These are phyloP conservation scores for Semaprochilodus insignis DNA, from an alignment of 2,797 vertebrate species.

Conservation along the genomic window DNA sequence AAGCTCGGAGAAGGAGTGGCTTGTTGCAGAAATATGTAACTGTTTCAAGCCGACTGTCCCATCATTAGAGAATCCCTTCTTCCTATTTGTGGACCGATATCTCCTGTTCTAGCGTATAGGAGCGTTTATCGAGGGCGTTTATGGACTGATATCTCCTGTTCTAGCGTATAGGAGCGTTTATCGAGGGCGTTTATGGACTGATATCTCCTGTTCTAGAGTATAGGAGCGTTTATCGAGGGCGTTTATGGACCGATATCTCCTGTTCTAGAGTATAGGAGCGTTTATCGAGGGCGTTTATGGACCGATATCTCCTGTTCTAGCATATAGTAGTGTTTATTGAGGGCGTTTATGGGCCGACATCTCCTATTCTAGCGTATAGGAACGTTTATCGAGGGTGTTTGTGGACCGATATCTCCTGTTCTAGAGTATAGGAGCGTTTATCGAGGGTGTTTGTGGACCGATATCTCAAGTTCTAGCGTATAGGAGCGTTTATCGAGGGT, in stretches of 20 bases:
- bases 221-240: too few species aligned
- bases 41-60: neutral
- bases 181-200: too few species aligned
- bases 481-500: neutral
- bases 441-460: neutral
- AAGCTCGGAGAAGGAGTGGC: neutral
- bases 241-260: too few species aligned
- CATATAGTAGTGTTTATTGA: neutral
- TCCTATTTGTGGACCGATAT: too few species aligned
- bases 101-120: too few species aligned
- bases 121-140: too few species aligned
- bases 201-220: too few species aligned
- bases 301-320: too few species aligned
- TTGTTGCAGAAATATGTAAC: neutral
- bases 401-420: neutral
- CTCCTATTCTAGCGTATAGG: neutral
- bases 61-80: neutral
- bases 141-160: too few species aligned
- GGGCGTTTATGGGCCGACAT: neutral
- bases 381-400: neutral
- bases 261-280: too few species aligned
- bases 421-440: neutral
- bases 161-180: too few species aligned
- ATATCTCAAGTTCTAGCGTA: neutral
- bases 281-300: too few species aligned